A percentile compares a stretch with the other conserved stretches of the same genome.
Evolutionary conservation across 2,113 vertebrate genomes (phyloP).

Genomic region (Natator depressus): DNA sequence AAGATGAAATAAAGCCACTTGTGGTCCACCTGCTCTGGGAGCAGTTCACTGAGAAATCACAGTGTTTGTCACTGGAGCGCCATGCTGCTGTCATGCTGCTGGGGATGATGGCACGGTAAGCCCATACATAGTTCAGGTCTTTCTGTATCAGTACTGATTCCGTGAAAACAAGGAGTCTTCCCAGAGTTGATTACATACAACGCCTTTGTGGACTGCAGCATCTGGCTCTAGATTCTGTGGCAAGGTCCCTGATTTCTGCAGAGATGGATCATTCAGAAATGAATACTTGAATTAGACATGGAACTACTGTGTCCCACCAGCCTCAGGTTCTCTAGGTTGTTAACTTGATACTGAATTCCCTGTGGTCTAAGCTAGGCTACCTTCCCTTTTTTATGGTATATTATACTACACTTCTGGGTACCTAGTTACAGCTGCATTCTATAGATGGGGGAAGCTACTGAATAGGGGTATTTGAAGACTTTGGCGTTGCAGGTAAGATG

Average conservation of each 20-base stretch:
- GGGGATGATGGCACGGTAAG: constrained; percentile 94
- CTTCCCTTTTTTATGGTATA: not conserved
- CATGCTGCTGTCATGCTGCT: constrained; percentile 89
- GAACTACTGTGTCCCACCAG: not conserved
- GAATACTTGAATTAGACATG: not conserved
- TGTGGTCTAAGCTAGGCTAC: not conserved
- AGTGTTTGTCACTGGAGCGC: constrained; percentile 80
- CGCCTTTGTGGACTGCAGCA: not conserved
- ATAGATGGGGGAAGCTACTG: constrained; percentile 13
- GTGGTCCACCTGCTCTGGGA: constrained; percentile 94
- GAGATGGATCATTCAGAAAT: not conserved
- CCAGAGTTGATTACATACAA: not conserved
- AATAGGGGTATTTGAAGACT: constrained; percentile 16
- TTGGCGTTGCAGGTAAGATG: not conserved
- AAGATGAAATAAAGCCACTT: constrained; percentile 84
- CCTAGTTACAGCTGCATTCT: constrained; percentile 29
- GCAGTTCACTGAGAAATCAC: constrained; percentile 85
- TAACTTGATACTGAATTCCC: not conserved
- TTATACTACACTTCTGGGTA: not conserved
- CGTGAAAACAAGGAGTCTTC: not conserved
- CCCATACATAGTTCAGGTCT: not conserved
- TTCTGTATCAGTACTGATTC: not conserved
- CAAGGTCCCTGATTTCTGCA: not conserved
- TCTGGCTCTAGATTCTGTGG: not conserved
- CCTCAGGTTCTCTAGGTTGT: fast-evolving